These are phyloP conservation scores for Lutraria lutraria DNA, from an alignment of 2,888 invertebrate species.

Conservation along the genomic window DNA sequence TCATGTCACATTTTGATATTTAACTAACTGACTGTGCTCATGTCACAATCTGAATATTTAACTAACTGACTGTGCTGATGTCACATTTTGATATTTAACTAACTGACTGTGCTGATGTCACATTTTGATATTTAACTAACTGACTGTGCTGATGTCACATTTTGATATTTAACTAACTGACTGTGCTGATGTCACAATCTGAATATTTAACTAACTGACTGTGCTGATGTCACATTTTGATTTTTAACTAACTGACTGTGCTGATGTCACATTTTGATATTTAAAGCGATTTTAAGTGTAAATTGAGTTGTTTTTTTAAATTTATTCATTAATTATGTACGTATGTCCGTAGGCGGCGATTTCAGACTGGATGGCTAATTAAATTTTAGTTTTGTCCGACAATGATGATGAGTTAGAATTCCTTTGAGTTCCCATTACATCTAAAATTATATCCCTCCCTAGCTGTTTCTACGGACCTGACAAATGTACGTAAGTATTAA, in stretches of 20 bases:
- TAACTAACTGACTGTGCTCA: neutral
- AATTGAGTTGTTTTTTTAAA: no score
- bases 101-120: neutral
- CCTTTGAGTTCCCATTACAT: no score
- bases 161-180: neutral
- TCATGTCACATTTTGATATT: neutral
- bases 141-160: neutral
- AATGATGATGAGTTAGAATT: no score
- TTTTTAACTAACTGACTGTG: neutral
- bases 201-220: neutral
- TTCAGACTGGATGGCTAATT: no score
- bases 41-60: neutral
- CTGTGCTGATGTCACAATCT: neutral
- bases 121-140: neutral
- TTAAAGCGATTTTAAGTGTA: no score
- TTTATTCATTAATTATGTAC: no score
- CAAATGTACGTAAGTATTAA: no score
- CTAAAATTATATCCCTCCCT: no score
- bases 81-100: neutral
- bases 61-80: neutral
- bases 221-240: neutral
- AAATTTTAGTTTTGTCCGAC: no score
- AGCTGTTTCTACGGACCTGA: no score
- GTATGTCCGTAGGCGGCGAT: no score
- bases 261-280: neutral